A percentile compares a stretch with the other conserved stretches of the same genome.
These are phyloP conservation scores for Eristalis pertinax DNA, from an alignment of 2,888 invertebrate species.

Conservation along the genomic window DNA sequence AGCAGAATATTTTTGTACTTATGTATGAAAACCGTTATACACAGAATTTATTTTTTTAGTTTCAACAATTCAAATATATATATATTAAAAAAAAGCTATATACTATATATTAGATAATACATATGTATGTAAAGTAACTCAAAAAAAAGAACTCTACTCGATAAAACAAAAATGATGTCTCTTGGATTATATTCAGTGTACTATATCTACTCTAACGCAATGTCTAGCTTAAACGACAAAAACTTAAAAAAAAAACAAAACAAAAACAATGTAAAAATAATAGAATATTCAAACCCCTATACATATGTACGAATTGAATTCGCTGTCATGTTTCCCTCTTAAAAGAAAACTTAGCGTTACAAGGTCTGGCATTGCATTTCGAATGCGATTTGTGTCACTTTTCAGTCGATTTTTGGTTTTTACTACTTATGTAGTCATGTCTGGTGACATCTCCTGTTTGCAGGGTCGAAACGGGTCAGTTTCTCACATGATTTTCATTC, in stretches of 20 bases:
- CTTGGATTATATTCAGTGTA: conserved; percentile 55
- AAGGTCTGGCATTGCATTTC: not conserved
- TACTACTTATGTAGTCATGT: too few species aligned
- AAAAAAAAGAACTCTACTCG: conserved; percentile 35
- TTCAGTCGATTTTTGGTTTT: not conserved
- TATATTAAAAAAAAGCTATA: conserved; percentile 32
- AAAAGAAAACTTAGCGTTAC: not conserved
- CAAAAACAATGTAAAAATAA: conserved; percentile 3
- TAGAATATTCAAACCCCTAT: not conserved
- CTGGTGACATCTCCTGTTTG: too few species aligned
- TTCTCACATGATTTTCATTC: too few species aligned
- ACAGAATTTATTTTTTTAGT: conserved; percentile 51
- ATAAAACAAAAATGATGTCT: conserved; percentile 19
- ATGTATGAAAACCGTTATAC: conserved; percentile 49
- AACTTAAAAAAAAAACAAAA: conserved; percentile 13
- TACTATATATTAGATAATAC: conserved; percentile 4
- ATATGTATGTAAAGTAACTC: conserved; percentile 48
- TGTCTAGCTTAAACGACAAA: conserved; percentile 48
- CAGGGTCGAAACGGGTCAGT: too few species aligned
- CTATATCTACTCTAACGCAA: conserved; percentile 41
- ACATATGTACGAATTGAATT: not conserved
- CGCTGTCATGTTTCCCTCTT: conserved; percentile 10
- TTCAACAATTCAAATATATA: conserved; percentile 37
- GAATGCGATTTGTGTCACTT: not conserved
- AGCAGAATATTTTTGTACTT: conserved; percentile 69